Base-by-base conservation (phyloP, 2,113 vertebrate species). In the Nothocercus nigrocapillus region DNA sequence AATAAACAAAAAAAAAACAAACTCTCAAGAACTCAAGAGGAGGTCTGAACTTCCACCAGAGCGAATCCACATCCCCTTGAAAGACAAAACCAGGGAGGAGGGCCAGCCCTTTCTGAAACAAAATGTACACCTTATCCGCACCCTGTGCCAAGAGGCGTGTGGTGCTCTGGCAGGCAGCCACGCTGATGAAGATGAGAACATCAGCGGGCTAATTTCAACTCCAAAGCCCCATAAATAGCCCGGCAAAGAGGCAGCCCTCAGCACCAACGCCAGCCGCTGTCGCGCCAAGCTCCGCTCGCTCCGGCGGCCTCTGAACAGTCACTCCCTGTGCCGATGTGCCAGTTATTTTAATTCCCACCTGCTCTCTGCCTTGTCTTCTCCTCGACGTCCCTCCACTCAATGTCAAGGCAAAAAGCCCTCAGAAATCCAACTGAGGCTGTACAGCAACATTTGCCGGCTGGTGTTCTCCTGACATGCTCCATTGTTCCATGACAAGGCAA, bases 71-170 rank as follows among this genome's bases (percentile, higher is more conserved):
- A 7, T 25, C 16, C 45, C 21, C 73, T 54, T 16, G 11, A 40
- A 51, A 69, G 73, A 5, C 54, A 34, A 34, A n/a, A 8, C 18
- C 13, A 20, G 54, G 19, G 74, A 18, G 20, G 27, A 75, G 68
- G 9, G 62, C 13, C 56, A 64, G 47, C 27, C n/a, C 49, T 14
- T 25, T 69, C 73, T 2, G 0, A 75, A 64, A 30, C 22, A 47
- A 28, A 62, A 9, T 0, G 0, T 4, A 5, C 32, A 19, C 73
- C 62, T 63, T 53, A 36, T 44, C 51, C 53, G 14, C 0, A 0
- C 13, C 2, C 0, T 13, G 15, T 22, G 54, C 69, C 82, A 85
- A 63, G 54, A 38, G 30, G 54, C 0, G 5, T 2, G 2, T 27
- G 25, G 69, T 0, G 1, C 54, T 58, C 16, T 58, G 73, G 83